Base-by-base conservation (phyloP, 2,113 vertebrate species). In the Dolichotis patagonum region DNA sequence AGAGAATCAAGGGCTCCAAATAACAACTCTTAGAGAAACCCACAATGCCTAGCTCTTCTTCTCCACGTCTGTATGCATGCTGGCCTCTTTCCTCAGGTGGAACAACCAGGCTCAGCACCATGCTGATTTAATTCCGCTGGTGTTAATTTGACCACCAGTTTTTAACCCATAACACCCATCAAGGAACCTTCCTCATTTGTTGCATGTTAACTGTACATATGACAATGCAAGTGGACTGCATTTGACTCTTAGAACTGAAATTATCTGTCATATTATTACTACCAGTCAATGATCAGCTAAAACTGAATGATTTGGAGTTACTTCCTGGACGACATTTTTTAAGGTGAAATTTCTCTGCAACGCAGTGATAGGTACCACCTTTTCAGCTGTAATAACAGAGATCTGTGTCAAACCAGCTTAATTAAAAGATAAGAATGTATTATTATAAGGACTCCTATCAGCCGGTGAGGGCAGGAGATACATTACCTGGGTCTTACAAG, bases 391-490 rank as follows among this genome's bases (percentile, higher is more conserved):
- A 87, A 58, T 43, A 85, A 46, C 49, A 92, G n/a, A 65, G 32
- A 38, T 71, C 1, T 56, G 49, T 81, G 58, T 85, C 65, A 95
- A 35, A 77, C 2, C 52, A 91, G 24, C 49, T 94, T 77, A 84
- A 89, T 93, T 91, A 91, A 87, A 94, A 67, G 5, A 9, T 63
- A 60, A 80, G 35, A 89, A 86, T 90, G 63, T 54, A 54, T 54
- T 71, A 13, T 90, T 80, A 1, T 85, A 56, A 86, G 62, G 22
- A 38, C 67, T 56, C 22, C 60, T 35, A 28, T 62, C 43, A 86
- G 28, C 58, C 52, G 4, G 38, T 9, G 38, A 26, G 16, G 32
- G 30, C 17, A 90, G 54, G 24, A 49, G 41, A 85, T 32, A 11
- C 17, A 56, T 20, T 7, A 69, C 30, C 3, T 9, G 22, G 73